Evolutionary conservation across 2,888 invertebrate species (phyloP), one percentile per base, ranked within the genome.

Genomic region (Epistrophe eligans): DNA sequence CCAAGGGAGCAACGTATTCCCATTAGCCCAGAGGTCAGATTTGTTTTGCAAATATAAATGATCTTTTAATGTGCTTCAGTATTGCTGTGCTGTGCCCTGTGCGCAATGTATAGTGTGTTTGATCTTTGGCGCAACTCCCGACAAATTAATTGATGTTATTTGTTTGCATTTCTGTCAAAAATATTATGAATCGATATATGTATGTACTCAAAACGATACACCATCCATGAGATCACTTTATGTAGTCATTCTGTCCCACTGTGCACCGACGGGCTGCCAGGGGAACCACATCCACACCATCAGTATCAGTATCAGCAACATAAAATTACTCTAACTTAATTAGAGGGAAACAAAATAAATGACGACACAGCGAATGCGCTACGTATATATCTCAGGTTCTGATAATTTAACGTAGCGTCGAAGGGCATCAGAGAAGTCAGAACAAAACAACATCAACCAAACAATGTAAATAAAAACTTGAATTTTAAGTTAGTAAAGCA

Each of bases 311-410:
- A 48, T 66, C 17, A 66, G 28, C 19, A 60, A 64, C 70, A 50
- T 62, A 76, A 52, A 84, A 66, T 72, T 77, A 77, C 28, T 28
- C 45, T 48, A 70, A 38, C 55, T 80, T 50, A 85, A 85, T 81
- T 71, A 52, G 70, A 73, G 43, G 62, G 43, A 38, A 64, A 81
- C 62, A 76, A 73, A 72, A 76, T 62, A 76, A 66, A 62, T 84
- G 72, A 77, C 80, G 60, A 81, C 19, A 74, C 35, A 55, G 66
- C 40, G 43, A 64, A 77, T 40, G 71, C 58, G 38, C 77, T 77
- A 32, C 17, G 24, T 32, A 55, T 9, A 19, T 52, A 24, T 15
- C 52, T 7, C 52, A 35, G n/a, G 10, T 67, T 60, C 60, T 80
- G 38, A n/a, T 76, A 43, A 50, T 57, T 57, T 64, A 35, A 43